phyloP scores from a whole-genome alignment of 2,113 vertebrate genomes.

The Daubentonia madagascariensis region DNA sequence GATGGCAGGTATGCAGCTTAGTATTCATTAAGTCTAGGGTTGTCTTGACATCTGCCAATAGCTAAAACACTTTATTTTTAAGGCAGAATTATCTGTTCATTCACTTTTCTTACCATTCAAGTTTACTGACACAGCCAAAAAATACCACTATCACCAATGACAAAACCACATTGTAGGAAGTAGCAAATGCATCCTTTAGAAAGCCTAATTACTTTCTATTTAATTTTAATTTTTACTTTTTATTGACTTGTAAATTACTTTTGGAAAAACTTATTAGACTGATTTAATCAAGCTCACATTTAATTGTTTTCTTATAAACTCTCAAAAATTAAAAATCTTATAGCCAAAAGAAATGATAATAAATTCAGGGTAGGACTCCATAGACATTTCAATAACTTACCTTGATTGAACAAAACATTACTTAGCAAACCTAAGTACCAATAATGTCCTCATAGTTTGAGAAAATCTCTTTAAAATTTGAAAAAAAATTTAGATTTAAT shows the following conservation, averaged over 20 bases:
- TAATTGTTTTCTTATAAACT: background rate
- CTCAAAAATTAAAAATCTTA: background rate
- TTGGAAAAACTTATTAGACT: background rate
- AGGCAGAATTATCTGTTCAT: slow-evolving; percentile 48
- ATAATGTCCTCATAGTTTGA: background rate
- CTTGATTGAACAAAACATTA: background rate
- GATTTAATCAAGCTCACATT: background rate
- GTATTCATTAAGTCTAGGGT: slow-evolving; percentile 54
- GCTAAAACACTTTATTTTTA: slow-evolving; percentile 49
- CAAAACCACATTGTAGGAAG: background rate
- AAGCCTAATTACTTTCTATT: background rate
- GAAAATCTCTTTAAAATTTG: background rate
- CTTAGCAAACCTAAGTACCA: background rate
- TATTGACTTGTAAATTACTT: background rate
- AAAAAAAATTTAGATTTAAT: background rate
- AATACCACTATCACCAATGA: background rate
- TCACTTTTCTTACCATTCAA: slow-evolving; percentile 39
- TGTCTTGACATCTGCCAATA: slow-evolving; percentile 73
- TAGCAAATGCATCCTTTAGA: background rate
- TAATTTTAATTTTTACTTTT: background rate
- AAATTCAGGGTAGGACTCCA: background rate
- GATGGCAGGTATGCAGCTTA: slow-evolving; percentile 32
- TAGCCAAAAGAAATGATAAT: background rate
- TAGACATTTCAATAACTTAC: background rate
- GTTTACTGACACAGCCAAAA: background rate